Conservation (phyloP, 2,888 invertebrate species). For the Chymomyza caudatula region DNA sequence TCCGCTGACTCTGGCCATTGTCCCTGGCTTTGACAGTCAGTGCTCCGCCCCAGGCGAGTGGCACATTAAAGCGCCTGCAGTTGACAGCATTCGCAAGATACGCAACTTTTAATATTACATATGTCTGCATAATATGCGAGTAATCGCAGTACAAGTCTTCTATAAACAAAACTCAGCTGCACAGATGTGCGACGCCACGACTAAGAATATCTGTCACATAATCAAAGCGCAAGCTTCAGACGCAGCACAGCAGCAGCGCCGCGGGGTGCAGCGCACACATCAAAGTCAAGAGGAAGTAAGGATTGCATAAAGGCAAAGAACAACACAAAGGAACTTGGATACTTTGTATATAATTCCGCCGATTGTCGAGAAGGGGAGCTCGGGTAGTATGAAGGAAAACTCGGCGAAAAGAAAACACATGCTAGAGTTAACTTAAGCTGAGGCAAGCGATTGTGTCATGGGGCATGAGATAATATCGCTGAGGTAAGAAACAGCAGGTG, state of each 20-base stretch:
- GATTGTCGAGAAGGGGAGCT: neutral
- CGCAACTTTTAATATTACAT: constrained; percentile 20
- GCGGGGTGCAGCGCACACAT: neutral
- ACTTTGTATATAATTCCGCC: neutral
- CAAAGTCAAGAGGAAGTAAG: neutral
- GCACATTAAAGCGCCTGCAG: constrained; percentile 1
- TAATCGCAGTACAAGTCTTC: neutral
- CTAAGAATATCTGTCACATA: constrained; percentile 41
- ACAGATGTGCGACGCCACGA: neutral
- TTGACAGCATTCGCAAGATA: constrained; percentile 14
- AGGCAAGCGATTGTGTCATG: neutral
- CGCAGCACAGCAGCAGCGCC: neutral
- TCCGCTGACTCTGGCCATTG: neutral
- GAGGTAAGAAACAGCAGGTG: neutral
- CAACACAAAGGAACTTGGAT: neutral
- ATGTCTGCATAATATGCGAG: constrained; percentile 23
- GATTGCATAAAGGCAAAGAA: neutral
- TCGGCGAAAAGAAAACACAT: neutral
- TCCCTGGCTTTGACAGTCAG: neutral
- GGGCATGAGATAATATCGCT: neutral
- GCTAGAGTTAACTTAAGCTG: neutral
- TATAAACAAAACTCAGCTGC: neutral
- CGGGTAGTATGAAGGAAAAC: neutral
- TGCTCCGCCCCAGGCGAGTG: neutral
- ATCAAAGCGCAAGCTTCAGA: constrained; percentile 14